Evolutionary conservation across 2,113 vertebrate species (phyloP), one percentile per base, ranked within the genome.

Genomic region (Phoenicopterus ruber): DNA sequence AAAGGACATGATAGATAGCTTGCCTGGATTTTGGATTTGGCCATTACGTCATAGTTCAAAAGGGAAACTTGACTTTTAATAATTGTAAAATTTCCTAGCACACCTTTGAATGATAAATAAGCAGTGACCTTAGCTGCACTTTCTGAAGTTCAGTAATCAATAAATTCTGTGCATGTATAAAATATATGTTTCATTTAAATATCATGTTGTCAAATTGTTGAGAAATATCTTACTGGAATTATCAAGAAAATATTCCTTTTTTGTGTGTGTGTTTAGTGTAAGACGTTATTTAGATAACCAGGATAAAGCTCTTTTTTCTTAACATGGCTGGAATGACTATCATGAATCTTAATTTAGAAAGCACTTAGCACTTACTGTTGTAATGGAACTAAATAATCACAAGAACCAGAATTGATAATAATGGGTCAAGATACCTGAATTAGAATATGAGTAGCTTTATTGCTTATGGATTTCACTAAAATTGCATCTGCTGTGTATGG

Each of bases 271-370:
- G 12, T 50, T 62, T 32, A 57, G 19, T 47, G 9, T 40, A 80
- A 69, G 66, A 59, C 73, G 31, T 67, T 94, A 92, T 90, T 77
- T 82, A 80, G 54, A 83, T 47, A 88, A 81, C 32, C 29, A 74
- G 10, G 71, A 79, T 81, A 82, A 92, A 92, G 40, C 16, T n/a
- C 15, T n/a, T 87, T 66, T 82, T 94, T 59, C 58, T 71, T 49
- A 88, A 57, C 49, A 31, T 65, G 40, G 9, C 34, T 96, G 36
- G 21, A 93, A 92, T 65, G 13, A 76, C 26, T 93, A 36, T 78
- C 49, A 92, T 82, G 86, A 84, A 86, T 94, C 72, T 93, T 91
- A 90, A 91, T 97, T 96, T 82, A 91, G 52, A 89, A 96, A 95
- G 69, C 59, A 88, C 63, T 93, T 95, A 82, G 25, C 50, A 78